These are phyloP conservation scores for Charaxes varanes DNA, from an alignment of 1,140 invertebrate species.

Conservation along the genomic window DNA sequence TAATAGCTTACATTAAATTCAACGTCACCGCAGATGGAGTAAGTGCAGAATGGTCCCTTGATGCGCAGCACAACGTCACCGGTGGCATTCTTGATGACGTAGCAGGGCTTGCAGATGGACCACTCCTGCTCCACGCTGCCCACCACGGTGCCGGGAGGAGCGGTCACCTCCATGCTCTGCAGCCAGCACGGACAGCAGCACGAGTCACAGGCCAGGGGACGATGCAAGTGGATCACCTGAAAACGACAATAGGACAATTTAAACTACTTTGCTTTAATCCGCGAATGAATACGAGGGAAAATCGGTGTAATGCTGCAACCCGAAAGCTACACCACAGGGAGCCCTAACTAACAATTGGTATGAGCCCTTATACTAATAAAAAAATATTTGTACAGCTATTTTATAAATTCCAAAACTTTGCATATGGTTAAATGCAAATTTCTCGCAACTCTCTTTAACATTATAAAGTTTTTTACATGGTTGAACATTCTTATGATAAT, in stretches of 20 bases:
- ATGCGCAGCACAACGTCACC: constrained; percentile 87
- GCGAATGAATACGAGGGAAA: too few species aligned
- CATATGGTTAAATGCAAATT: too few species aligned
- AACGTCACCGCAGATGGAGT: constrained; percentile 87
- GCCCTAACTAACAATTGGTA: too few species aligned
- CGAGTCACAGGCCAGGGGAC: constrained; percentile 84
- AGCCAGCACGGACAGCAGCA: constrained; percentile 91
- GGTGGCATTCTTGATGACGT: constrained; percentile 84
- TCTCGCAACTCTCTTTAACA: too few species aligned
- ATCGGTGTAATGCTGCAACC: too few species aligned
- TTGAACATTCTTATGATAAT: too few species aligned
- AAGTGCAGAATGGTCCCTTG: constrained; percentile 89
- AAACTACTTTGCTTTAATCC: too few species aligned
- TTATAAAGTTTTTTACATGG: too few species aligned
- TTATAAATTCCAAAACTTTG: too few species aligned
- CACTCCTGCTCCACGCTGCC: constrained; percentile 90
- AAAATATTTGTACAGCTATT: too few species aligned
- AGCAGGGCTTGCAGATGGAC: constrained; percentile 86
- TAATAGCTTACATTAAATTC: constrained; percentile 79
- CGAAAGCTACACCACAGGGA: too few species aligned
- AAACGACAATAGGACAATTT: constrained; percentile 19
- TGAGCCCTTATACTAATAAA: too few species aligned
- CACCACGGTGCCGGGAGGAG: constrained; percentile 82
- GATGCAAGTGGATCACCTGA: constrained; percentile 80
- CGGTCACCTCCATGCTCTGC: constrained; percentile 86